Evolutionary conservation across 2,797 vertebrate species (phyloP), one percentile per base, ranked within the genome.

Genomic region (Pangasius macronema): DNA sequence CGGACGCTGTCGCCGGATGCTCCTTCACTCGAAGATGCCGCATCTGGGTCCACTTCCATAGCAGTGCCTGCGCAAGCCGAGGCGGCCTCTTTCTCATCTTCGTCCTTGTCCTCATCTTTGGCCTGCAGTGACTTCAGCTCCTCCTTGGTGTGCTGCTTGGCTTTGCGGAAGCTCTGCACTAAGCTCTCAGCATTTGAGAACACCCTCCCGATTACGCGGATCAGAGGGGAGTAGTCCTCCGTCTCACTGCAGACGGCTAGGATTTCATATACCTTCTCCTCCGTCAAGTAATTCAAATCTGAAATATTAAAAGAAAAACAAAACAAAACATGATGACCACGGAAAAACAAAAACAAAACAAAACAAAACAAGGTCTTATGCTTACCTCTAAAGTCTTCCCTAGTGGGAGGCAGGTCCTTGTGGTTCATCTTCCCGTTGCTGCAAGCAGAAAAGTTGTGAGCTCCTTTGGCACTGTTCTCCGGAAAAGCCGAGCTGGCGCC

Each of bases 31-130:
- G 97, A 96, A 0, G 95, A 94, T 0, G 97, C 77, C 4, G 97
- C 96, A 3, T 95, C 96, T 0, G 96, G 96, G 82, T 93, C 94
- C 87, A 95, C 95, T 49, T 93, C 99, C 95, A 99, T 98, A 36
- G 96, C 90, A 94, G 96, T 89, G 91, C 96, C 92, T 93, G 97
- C 46, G 11, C 63, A 96, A 0, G 95, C 96, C 0, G 96, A 96
- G 70, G 93, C 94, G 67, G 95, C 95, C 63, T 92, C 97, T 89
- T 97, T 96, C 91, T 97, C 96, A 77, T 97, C 97, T 93, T 97
- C 97, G 90, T 97, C 97, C 89, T 99, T 99, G 93, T 99, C 99
- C 94, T 99, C 99, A n/a, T 99, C 98, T 90, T 99, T 99, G 86
- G 95, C 97, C 92, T 99, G 98, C 88, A 99, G 97, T 68, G 97